These are phyloP conservation scores for Molossus alvarezi DNA, from an alignment of 2,797 vertebrate species.

Conservation along the genomic window DNA sequence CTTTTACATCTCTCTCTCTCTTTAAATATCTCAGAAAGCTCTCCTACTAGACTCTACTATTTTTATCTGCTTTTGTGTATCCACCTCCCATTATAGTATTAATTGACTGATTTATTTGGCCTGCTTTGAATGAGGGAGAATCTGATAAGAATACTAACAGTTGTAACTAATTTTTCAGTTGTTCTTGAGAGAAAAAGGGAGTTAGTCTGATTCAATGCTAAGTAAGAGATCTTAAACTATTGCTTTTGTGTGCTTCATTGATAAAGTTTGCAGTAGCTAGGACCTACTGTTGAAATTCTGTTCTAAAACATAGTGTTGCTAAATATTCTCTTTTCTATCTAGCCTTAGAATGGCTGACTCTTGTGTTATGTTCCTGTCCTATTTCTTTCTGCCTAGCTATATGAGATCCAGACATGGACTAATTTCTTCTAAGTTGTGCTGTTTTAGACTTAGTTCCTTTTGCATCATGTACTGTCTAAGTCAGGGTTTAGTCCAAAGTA, in stretches of 20 bases:
- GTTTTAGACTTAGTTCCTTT: neutral
- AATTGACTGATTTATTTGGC: slow-evolving; percentile 46
- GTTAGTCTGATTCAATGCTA: neutral
- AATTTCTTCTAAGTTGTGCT: slow-evolving; percentile 22
- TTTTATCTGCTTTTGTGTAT: slow-evolving; percentile 37
- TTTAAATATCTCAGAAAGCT: slow-evolving; percentile 55
- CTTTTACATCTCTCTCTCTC: neutral
- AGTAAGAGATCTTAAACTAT: slow-evolving; percentile 5
- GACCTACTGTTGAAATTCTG: neutral
- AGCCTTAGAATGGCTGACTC: neutral
- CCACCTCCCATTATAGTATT: neutral
- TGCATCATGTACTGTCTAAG: neutral
- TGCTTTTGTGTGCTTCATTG: neutral
- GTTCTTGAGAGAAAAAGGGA: slow-evolving; percentile 18
- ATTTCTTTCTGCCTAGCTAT: slow-evolving; percentile 1
- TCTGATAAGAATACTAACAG: slow-evolving; percentile 53
- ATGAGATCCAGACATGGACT: neutral
- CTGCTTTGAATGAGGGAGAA: slow-evolving; percentile 23
- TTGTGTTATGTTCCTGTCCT: neutral
- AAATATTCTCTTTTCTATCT: neutral
- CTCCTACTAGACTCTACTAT: neutral
- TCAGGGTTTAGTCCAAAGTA: neutral
- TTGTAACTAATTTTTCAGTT: slow-evolving; percentile 46
- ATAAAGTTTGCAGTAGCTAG: neutral
- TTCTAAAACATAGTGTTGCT: slow-evolving; percentile 52